Evolutionary conservation across 2,797 vertebrate species (phyloP), one percentile per base, ranked within the genome.

Genomic region (Neosalanx taihuensis): DNA sequence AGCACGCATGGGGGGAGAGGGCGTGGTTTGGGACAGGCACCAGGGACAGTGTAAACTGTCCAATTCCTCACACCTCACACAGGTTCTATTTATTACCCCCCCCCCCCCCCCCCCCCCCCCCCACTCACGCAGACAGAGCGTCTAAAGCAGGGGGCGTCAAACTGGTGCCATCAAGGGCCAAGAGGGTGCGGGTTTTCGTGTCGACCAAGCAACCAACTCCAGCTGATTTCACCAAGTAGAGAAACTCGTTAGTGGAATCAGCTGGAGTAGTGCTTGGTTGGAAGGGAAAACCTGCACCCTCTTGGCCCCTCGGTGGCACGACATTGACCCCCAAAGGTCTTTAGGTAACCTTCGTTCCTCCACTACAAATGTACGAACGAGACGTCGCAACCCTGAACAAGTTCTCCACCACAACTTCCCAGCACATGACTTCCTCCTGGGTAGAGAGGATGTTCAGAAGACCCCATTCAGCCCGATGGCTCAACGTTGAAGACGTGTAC

Each of bases 401-500:
- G 35, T 26, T 35, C 20, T 59, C 31, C n/a, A 69, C 30, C 31
- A 17, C 31, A 35, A 41, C 33, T 26, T 26, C 67, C 59, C 49
- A 12, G 59, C 57, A 33, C 41, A 64, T 4, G 7, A 30, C 26
- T 64, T 67, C 62, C 53, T 51, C 23, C 29, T 6, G 31, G n/a
- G 61, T 60, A 37, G 5, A 20, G 31, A 33, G 26, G 17, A 53
- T 4, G 62, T 18, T 75, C 35, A 23, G 71, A 58, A 71, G 67
- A 69, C 72, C 72, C 60, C 75, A 6, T 18, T 17, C 59, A 33
- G 33, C 73, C 69, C 60, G 63, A 56, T 53, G 76, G 81, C 73
- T 37, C 67, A 79, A 84, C 56, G 79, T 85, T 87, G 76, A 78
- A 83, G 81, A 75, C 77, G 72, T 76, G 83, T 75, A 80, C 81